Evolutionary conservation across 2,797 vertebrate species (phyloP).

Genomic region (Garrulus glandarius): DNA sequence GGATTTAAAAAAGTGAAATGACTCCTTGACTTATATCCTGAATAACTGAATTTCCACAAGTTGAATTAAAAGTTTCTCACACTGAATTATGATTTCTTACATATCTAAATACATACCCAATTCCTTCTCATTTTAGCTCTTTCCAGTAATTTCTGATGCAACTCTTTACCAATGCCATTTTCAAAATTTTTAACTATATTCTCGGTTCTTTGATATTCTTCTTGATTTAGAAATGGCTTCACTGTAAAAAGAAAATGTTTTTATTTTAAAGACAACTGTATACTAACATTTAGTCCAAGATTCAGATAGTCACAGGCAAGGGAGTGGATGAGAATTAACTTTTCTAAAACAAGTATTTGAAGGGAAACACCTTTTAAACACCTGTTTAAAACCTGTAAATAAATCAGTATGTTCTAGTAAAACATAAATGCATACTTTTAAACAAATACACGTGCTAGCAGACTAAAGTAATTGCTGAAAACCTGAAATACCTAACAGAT

Average conservation of each 20-base stretch:
- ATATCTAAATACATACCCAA: slow-evolving; percentile 81
- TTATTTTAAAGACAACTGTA: background rate
- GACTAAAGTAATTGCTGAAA: background rate
- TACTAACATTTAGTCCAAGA: background rate
- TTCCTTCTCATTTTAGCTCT: slow-evolving; percentile 87
- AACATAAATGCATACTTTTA: background rate
- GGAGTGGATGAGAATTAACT: background rate
- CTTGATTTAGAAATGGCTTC: slow-evolving; percentile 86
- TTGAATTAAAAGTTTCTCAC: background rate
- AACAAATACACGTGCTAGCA: background rate
- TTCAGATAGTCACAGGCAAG: background rate
- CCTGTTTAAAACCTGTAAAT: background rate
- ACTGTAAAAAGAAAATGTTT: slow-evolving; percentile 75
- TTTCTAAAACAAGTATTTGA: background rate
- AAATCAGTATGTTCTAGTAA: background rate
- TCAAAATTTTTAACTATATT: slow-evolving; percentile 85
- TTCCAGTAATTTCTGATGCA: slow-evolving; percentile 89
- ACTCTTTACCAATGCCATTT: slow-evolving; percentile 83
- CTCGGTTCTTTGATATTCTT: slow-evolving; percentile 83
- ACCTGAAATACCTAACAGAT: background rate
- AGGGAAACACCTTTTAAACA: background rate
- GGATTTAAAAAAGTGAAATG: background rate
- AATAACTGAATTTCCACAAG: background rate
- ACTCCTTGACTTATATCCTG: background rate
- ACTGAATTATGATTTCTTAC: background rate